Percentiles rank a stretch among this genome's conserved stretches.
Evolutionary conservation across 2,888 invertebrate genomes (phyloP).

Genomic region (Julus scandinavius): DNA sequence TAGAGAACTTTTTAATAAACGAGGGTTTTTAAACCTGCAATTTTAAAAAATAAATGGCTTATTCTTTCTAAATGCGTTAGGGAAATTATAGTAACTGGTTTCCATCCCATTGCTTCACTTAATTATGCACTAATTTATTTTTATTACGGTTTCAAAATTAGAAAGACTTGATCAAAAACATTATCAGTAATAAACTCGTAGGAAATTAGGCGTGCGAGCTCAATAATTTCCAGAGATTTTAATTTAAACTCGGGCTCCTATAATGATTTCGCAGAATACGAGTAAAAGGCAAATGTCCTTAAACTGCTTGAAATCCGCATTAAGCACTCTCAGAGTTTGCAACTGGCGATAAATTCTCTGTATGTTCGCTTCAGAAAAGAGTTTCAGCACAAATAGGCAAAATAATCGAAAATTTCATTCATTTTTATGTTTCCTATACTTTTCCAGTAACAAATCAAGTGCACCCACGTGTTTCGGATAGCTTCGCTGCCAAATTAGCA

Average conservation of each 20-base stretch:
- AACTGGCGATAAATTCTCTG: not conserved
- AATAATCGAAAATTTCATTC: constrained; percentile 17
- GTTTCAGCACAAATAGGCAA: not conserved
- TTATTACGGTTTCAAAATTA: constrained; percentile 5
- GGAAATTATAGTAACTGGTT: not conserved
- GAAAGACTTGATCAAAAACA: not conserved
- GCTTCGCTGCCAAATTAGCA: not conserved
- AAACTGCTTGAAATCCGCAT: not conserved
- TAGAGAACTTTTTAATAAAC: too few relatives aligned
- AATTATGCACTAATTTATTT: constrained; percentile 44
- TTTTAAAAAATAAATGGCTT: too few relatives aligned
- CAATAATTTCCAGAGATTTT: constrained; percentile 24
- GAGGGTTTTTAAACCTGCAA: too few relatives aligned
- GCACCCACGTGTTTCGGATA: constrained; percentile 6
- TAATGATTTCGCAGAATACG: not conserved
- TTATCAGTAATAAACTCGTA: not conserved
- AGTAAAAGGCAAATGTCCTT: not conserved
- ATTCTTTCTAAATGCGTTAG: too few relatives aligned
- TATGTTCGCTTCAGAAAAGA: not conserved
- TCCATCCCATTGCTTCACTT: not conserved
- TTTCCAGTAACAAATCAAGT: not conserved
- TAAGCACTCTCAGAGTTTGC: not conserved
- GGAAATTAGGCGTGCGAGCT: constrained; percentile 28
- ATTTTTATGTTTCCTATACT: not conserved
- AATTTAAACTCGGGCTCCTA: not conserved